phyloP scores from a whole-genome alignment of 2,113 vertebrate genomes.

The Zootoca vivipara region DNA sequence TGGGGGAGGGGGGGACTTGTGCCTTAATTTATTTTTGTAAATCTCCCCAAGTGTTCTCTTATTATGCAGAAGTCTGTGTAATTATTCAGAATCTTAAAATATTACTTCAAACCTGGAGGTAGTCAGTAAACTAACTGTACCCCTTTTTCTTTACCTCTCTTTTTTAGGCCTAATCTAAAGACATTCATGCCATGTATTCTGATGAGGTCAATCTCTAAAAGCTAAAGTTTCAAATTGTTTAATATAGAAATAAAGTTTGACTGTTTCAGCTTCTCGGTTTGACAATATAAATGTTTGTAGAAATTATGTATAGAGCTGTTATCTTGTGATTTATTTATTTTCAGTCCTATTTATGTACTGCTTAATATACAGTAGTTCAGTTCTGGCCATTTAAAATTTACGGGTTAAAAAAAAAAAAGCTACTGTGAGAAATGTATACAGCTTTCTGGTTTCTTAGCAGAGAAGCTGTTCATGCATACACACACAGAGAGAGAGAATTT shows the following conservation, averaged over 20 bases:
- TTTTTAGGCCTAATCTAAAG: slow-evolving; percentile 36
- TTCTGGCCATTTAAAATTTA: slow-evolving; percentile 80
- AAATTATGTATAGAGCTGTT: slow-evolving; percentile 76
- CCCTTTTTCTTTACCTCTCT: slow-evolving; percentile 25
- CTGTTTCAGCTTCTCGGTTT: slow-evolving; percentile 71
- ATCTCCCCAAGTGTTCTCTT: slow-evolving; percentile 28
- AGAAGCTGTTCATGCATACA: slow-evolving; percentile 38
- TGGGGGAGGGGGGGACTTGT: slow-evolving; percentile 48
- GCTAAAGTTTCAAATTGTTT: slow-evolving; percentile 73
- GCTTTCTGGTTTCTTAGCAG: slow-evolving; percentile 56
- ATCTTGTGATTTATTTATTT: slow-evolving; percentile 79
- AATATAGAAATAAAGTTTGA: slow-evolving; percentile 78
- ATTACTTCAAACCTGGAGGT: slow-evolving; percentile 23
- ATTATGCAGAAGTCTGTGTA: slow-evolving; percentile 23
- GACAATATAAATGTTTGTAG: slow-evolving; percentile 78
- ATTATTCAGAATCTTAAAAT: slow-evolving; percentile 12
- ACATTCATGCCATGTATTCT: slow-evolving; percentile 45
- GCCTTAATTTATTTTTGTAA: slow-evolving; percentile 46
- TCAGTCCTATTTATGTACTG: slow-evolving; percentile 89
- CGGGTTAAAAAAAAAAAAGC: slow-evolving; percentile 63
- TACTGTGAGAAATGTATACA: slow-evolving; percentile 64
- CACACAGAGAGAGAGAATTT: slow-evolving; percentile 10
- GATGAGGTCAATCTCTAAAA: slow-evolving; percentile 72
- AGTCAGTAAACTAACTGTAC: slow-evolving; percentile 11
- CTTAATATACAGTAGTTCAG: slow-evolving; percentile 84